Evolutionary conservation across 2,888 invertebrate species (phyloP).

Genomic region (Petrolisthes cinctipes): DNA sequence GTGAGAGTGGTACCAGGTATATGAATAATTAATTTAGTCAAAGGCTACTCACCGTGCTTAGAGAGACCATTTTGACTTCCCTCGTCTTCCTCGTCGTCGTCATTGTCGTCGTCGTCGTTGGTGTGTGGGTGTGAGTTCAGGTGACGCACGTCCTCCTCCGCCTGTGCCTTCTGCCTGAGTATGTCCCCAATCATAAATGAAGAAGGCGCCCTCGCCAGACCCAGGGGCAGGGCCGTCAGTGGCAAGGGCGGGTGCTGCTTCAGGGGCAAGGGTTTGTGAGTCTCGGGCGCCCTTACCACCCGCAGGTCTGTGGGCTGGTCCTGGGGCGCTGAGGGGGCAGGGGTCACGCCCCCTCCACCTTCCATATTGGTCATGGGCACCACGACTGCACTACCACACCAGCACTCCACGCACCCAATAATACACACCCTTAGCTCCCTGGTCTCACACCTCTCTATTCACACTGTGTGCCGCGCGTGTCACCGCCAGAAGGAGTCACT

Average conservation of each 20-base stretch:
- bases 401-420: not conserved
- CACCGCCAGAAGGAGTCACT: not conserved
- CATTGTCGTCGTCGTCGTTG: conserved; percentile 23
- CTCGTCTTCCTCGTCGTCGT: conserved; percentile 30
- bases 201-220: conserved; percentile 59
- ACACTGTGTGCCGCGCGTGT: not conserved
- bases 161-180: conserved; percentile 52
- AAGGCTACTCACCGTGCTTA: conserved; percentile 21
- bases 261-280: not conserved
- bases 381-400: conserved; percentile 13
- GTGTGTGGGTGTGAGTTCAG: conserved; percentile 15
- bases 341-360: conserved; percentile 48
- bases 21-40: not conserved
- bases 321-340: conserved; percentile 52
- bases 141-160: not conserved
- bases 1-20: no score
- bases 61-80: conserved; percentile 40
- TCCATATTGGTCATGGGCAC: conserved; percentile 57
- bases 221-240: conserved; percentile 41
- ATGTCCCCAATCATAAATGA: conserved; percentile 65
- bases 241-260: conserved; percentile 30
- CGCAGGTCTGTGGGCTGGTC: conserved; percentile 51
- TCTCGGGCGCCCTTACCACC: conserved; percentile 28
- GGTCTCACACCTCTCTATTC: not conserved
- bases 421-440: not conserved